These are phyloP conservation scores for Dysmachus trigonus DNA, from an alignment of 2,888 invertebrate species.

Conservation along the genomic window DNA sequence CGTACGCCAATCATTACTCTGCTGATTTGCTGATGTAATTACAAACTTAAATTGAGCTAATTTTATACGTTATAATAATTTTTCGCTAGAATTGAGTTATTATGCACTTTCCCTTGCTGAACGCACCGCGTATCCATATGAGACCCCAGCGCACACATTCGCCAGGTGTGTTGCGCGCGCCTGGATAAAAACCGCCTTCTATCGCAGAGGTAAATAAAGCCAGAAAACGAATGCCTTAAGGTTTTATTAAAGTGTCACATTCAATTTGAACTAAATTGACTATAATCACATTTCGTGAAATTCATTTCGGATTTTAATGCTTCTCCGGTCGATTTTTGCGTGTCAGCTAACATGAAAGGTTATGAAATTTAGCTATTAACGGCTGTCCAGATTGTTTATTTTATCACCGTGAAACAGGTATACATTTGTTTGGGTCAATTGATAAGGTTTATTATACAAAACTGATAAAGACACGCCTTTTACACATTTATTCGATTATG, in stretches of 20 bases:
- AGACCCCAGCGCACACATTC: background rate
- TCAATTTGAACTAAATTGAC: background rate
- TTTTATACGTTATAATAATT: constrained; percentile 19
- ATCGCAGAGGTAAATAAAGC: background rate
- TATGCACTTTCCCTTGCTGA: background rate
- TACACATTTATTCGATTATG: background rate
- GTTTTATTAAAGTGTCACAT: background rate
- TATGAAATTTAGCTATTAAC: background rate
- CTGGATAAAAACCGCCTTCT: background rate
- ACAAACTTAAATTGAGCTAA: constrained; percentile 33
- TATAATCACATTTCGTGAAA: background rate
- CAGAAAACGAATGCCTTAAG: background rate
- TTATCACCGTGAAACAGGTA: background rate
- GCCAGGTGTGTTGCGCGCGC: background rate
- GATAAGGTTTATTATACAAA: background rate
- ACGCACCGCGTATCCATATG: background rate
- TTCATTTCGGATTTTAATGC: background rate
- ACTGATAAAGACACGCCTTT: background rate
- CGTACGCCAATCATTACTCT: constrained; percentile 16
- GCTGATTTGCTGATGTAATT: constrained; percentile 32
- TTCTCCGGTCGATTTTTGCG: background rate
- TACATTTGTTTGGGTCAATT: background rate
- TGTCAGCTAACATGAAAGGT: background rate
- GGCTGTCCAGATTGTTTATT: background rate
- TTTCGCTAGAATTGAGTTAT: constrained; percentile 4